Evolutionary conservation across 2,888 invertebrate genomes (phyloP).

Genomic region (Arrhopalites spinosus): DNA sequence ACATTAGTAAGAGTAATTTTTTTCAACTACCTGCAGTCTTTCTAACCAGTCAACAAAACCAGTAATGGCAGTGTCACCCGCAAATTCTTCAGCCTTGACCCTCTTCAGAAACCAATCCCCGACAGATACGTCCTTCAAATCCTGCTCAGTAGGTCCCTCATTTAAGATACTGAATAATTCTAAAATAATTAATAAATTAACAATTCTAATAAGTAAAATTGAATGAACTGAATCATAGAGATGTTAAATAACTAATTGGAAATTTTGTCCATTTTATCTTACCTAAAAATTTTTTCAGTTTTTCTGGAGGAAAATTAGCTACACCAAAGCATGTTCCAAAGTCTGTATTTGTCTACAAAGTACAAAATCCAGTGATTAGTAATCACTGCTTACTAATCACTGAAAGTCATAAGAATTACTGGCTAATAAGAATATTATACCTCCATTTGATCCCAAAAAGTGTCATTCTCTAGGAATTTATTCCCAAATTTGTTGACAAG

Average conservation of each 20-base stretch:
- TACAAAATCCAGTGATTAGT: not conserved
- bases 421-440: no score
- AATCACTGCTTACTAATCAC: not conserved
- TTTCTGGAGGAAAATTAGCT: not conserved
- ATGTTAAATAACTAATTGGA: no score
- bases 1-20: no score
- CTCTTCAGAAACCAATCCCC: conserved; percentile 33
- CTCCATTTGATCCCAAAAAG: conserved; percentile 15
- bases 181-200: not conserved
- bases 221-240: no score
- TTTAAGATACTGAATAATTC: not conserved
- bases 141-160: conserved; percentile 21
- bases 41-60: conserved; percentile 27
- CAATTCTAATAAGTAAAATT: no score
- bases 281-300: conserved; percentile 19
- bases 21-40: conserved; percentile 23
- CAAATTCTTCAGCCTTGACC: conserved; percentile 9
- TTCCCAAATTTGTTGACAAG: conserved; percentile 2
- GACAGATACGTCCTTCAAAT: conserved; percentile 12
- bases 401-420: not conserved
- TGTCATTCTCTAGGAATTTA: conserved; percentile 12
- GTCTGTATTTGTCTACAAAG: not conserved
- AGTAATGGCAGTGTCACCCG: not conserved
- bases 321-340: conserved; percentile 19
- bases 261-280: no score